phyloP scores from a whole-genome alignment of 2,113 vertebrate genomes.

The Arenaria interpres region DNA sequence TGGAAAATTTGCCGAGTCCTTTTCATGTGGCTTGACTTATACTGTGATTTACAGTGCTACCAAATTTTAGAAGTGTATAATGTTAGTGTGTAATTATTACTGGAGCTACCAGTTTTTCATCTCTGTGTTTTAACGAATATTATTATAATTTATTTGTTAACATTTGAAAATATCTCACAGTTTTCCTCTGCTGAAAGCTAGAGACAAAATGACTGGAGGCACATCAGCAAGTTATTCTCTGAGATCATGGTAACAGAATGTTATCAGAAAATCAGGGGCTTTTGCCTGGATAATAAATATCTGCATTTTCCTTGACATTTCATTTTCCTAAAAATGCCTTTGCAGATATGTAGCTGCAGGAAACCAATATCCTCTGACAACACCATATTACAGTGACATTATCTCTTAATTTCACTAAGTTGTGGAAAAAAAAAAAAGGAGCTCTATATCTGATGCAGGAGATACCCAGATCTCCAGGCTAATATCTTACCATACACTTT shows the following conservation, averaged over 20 bases:
- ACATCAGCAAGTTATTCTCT: not conserved
- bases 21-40: not conserved
- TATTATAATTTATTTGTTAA: not conserved
- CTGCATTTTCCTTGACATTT: conserved; percentile 46
- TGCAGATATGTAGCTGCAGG: not conserved
- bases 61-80: not conserved
- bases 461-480: not conserved
- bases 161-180: not conserved
- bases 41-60: not conserved
- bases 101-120: not conserved
- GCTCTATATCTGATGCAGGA: not conserved
- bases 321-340: conserved; percentile 42
- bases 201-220: not conserved
- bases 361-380: conserved; percentile 11
- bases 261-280: not conserved
- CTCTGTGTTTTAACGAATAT: not conserved
- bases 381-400: not conserved
- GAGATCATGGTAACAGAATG: not conserved
- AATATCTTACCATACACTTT: not conserved
- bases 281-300: conserved; percentile 18
- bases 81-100: not conserved
- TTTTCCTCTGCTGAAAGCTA: not conserved
- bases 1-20: not conserved
- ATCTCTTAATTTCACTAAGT: conserved; percentile 35
- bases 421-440: not conserved